Evolutionary conservation across 1,140 invertebrate genomes (phyloP), one percentile per base, ranked within the genome.

Genomic region (Lucilia sericata): DNA sequence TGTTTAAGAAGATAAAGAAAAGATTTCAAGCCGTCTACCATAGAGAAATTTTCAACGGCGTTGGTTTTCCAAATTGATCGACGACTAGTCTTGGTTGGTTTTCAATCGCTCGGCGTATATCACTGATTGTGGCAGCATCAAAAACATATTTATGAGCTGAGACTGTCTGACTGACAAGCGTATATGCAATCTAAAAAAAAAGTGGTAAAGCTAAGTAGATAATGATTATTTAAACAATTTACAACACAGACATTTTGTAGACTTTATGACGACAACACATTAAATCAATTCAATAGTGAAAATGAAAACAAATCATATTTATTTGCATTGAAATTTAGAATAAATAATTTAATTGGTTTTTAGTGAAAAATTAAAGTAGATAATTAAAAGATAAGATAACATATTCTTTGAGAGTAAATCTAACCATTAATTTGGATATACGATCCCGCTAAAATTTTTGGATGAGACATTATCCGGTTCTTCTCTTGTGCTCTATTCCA

Each of bases 141-240:
- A 17, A 30, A 76, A 36, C 34, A 80, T 75, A 14, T 76, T 34
- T 13, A 36, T 17, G n/a, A 76, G 5, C 5, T 76, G 34, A 30
- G 25, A 30, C 25, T 30, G 25, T 30, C 1, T 30, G 10, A 25
- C 70, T 25, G 25, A 74, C 21, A 25, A 5, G 14, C 14, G 30
- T 13, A 42, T 0, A 8, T 1, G 14, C 34, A 19, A 0, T 42
- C 42, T 49, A 70, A 21, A 30, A 30, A 2, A 30, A 1, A 2
- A 70, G 60, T 21, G n/a, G n/a, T 70, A 70, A 70, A 19, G 19
- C 65, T 80, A 80, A 80, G 47, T 80, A 49, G 76, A 80, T 80
- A 80, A 80, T 80, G 76, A 80, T 80, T 80, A 80, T 49, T 80
- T 80, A 80, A 80, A 80, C 42, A 80, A 80, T 80, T 80, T 80